phyloP scores from a whole-genome alignment of 2,888 invertebrate species.

The Leptopilina syphax region DNA sequence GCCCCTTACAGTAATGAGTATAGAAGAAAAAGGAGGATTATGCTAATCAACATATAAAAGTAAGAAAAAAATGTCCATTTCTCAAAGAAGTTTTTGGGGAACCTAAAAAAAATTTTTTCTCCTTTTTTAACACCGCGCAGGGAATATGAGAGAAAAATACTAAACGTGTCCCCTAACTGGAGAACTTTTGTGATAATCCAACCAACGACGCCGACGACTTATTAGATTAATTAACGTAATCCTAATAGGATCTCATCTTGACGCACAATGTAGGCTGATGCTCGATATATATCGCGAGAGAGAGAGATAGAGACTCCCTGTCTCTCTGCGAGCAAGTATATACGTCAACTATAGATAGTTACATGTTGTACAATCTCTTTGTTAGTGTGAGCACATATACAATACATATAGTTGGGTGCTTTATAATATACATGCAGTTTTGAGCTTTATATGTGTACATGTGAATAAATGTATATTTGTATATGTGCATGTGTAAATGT shows the following conservation, averaged over 20 bases:
- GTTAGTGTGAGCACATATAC: conserved; percentile 46
- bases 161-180: not conserved
- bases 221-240: conserved; percentile 74
- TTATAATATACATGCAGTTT: no score
- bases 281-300: conserved; percentile 63
- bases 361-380: conserved; percentile 43
- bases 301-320: conserved; percentile 54
- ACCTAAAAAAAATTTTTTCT: not conserved
- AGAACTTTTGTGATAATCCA: conserved; percentile 14
- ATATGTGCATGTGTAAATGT: no score
- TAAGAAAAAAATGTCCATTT: no score
- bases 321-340: conserved; percentile 61
- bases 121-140: no score
- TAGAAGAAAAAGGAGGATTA: no score
- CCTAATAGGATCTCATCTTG: conserved; percentile 74
- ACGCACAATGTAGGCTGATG: conserved; percentile 69
- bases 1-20: no score
- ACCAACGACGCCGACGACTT: conserved; percentile 54
- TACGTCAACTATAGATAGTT: conserved; percentile 50
- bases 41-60: no score
- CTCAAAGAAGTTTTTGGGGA: no score
- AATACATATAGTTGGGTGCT: no score
- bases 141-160: not conserved
- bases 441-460: no score
- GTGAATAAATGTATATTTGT: no score